Conservation (phyloP, 2,888 invertebrate genomes). For the Torymus auratus region DNA sequence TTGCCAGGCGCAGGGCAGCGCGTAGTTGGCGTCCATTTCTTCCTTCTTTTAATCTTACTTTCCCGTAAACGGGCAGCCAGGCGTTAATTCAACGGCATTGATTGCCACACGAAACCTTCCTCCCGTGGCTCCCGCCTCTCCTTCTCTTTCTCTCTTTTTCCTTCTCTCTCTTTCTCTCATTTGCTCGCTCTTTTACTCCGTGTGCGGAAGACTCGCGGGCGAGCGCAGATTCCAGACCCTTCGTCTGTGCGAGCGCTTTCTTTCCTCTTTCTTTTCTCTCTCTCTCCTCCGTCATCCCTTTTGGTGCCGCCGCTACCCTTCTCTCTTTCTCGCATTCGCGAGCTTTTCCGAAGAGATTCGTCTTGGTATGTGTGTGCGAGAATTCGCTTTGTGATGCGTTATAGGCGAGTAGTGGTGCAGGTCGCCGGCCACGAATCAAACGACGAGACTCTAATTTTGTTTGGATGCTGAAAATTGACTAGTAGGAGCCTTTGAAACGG, state of each 20-base stretch:
- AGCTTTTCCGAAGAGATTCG: slow-evolving; percentile 8
- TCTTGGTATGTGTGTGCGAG: too few relatives aligned
- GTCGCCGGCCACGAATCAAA: slow-evolving; percentile 8
- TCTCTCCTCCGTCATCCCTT: slow-evolving; percentile 11
- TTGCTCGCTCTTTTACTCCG: too few relatives aligned
- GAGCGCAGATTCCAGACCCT: slow-evolving; percentile 60
- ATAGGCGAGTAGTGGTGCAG: neutral
- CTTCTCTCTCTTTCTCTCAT: too few relatives aligned
- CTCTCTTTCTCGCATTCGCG: slow-evolving; percentile 16
- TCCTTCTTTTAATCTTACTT: slow-evolving; percentile 76
- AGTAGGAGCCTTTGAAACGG: slow-evolving; percentile 10
- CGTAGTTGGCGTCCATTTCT: slow-evolving; percentile 71
- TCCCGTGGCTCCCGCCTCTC: slow-evolving; percentile 58
- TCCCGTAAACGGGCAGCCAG: slow-evolving; percentile 76
- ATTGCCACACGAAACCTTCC: slow-evolving; percentile 72
- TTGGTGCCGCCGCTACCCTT: slow-evolving; percentile 27
- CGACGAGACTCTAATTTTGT: slow-evolving; percentile 50
- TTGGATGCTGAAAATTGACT: slow-evolving; percentile 40
- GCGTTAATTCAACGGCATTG: slow-evolving; percentile 77
- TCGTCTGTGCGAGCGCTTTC: slow-evolving; percentile 37
- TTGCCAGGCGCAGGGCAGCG: slow-evolving; percentile 29
- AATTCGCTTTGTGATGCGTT: slow-evolving; percentile 41
- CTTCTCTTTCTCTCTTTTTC: neutral
- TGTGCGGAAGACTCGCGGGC: slow-evolving; percentile 3
- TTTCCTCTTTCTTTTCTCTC: slow-evolving; percentile 16